A percentile compares a stretch with the other conserved stretches of the same genome.
These are phyloP conservation scores for Gambusia affinis DNA, from an alignment of 2,113 vertebrate species.

Conservation along the genomic window DNA sequence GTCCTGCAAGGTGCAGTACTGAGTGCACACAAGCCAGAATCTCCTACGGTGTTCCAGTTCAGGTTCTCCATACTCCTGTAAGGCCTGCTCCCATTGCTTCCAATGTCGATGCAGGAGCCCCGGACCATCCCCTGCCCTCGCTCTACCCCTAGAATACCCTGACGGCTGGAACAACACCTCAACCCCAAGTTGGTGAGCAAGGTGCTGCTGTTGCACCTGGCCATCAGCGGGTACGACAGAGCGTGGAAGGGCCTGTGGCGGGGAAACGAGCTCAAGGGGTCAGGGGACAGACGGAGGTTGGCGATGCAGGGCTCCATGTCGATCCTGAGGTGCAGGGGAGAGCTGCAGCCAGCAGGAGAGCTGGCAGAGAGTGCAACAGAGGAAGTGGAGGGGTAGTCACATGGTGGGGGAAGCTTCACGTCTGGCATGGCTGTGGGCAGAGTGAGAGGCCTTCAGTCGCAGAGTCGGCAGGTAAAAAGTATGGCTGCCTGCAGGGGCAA, in stretches of 20 bases:
- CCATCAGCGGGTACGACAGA: constrained; percentile 79
- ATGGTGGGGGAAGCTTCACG: constrained; percentile 78
- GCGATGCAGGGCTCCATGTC: constrained; percentile 82
- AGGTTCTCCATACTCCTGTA: constrained; percentile 91
- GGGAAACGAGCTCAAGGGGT: constrained; percentile 78
- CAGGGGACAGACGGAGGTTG: constrained; percentile 76
- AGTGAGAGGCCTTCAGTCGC: constrained; percentile 49
- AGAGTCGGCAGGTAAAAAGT: constrained; percentile 24
- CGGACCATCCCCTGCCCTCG: constrained; percentile 40
- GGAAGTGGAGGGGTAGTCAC: constrained; percentile 80
- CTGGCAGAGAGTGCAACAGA: constrained; percentile 72
- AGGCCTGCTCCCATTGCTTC: constrained; percentile 68
- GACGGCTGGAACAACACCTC: constrained; percentile 78
- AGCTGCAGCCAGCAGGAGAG: constrained; percentile 74
- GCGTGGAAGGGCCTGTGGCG: constrained; percentile 78
- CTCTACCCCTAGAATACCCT: constrained; percentile 57
- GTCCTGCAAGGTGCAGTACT: constrained; percentile 76
- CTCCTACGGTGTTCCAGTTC: constrained; percentile 78
- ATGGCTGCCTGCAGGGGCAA: constrained; percentile 51
- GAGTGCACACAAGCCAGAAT: constrained; percentile 70
- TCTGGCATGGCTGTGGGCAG: constrained; percentile 77
- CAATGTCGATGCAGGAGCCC: constrained; percentile 32
- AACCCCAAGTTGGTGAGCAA: constrained; percentile 82
- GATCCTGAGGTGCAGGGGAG: constrained; percentile 75
- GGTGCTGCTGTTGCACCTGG: constrained; percentile 84